These are phyloP conservation scores for Hiodon alosoides DNA, from an alignment of 2,113 vertebrate genomes.

Conservation along the genomic window DNA sequence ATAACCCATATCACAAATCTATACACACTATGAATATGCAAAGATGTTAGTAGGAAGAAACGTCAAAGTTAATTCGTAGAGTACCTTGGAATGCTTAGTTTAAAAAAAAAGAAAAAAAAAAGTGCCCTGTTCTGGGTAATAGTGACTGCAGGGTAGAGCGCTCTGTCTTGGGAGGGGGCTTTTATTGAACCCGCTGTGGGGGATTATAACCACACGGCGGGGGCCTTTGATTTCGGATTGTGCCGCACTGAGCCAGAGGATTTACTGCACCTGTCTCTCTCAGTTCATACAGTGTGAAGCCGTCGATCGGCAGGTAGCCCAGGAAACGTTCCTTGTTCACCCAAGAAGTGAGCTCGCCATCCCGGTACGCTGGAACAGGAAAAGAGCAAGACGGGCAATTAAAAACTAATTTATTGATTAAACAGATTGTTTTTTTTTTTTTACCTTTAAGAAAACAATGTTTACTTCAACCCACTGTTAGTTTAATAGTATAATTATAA, in stretches of 20 bases:
- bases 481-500: no score
- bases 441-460: no score
- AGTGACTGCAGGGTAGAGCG: background rate
- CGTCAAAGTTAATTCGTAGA: background rate
- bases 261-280: slow-evolving; percentile 80
- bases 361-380: slow-evolving; percentile 79
- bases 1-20: background rate
- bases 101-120: no score
- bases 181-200: background rate
- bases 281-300: slow-evolving; percentile 91
- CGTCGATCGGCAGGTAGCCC: slow-evolving; percentile 84
- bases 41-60: background rate
- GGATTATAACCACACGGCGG: background rate
- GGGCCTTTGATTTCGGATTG: background rate
- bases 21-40: slow-evolving; percentile 13
- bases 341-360: slow-evolving; percentile 87
- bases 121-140: background rate
- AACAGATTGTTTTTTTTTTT: no score
- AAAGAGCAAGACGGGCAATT: background rate
- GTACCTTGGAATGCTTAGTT: background rate
- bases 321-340: slow-evolving; percentile 92
- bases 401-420: no score
- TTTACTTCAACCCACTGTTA: no score
- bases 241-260: background rate
- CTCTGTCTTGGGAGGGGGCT: background rate